These are phyloP conservation scores for Druon quercuslanigerum DNA, from an alignment of 1,140 invertebrate genomes.

Conservation along the genomic window DNA sequence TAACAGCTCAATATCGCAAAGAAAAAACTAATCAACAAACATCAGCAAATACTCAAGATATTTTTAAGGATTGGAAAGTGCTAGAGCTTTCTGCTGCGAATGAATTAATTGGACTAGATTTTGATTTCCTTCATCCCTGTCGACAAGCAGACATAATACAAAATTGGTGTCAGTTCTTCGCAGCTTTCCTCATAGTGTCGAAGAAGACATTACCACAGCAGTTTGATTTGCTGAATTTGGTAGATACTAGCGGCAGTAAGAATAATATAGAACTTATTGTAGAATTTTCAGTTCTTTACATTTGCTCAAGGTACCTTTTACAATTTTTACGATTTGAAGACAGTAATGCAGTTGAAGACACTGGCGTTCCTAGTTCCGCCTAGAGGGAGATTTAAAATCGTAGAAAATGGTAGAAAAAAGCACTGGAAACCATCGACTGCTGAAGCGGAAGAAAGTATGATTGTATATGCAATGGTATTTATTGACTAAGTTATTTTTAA, in stretches of 20 bases:
- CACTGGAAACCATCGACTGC: conserved; percentile 10
- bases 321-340: not conserved
- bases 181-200: not conserved
- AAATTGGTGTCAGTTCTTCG: not conserved
- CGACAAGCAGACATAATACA: not conserved
- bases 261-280: not conserved
- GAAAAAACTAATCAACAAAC: not conserved
- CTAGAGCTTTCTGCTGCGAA: conserved; percentile 26
- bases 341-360: not conserved
- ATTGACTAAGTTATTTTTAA: not conserved
- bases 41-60: conserved; percentile 6
- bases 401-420: not conserved
- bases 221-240: too few relatives aligned
- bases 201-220: too few relatives aligned
- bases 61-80: conserved; percentile 27
- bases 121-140: not conserved
- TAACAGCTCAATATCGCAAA: conserved; percentile 1
- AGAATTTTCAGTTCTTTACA: not conserved
- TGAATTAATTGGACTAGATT: not conserved
- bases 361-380: not conserved
- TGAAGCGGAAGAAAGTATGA: conserved; percentile 15
- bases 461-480: conserved; percentile 21
- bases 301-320: not conserved
- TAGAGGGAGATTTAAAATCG: not conserved
- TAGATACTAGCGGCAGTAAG: not conserved